Evolutionary conservation across 1,140 invertebrate genomes (phyloP), one percentile per base, ranked within the genome.

Genomic region (Hormaphis cornu): DNA sequence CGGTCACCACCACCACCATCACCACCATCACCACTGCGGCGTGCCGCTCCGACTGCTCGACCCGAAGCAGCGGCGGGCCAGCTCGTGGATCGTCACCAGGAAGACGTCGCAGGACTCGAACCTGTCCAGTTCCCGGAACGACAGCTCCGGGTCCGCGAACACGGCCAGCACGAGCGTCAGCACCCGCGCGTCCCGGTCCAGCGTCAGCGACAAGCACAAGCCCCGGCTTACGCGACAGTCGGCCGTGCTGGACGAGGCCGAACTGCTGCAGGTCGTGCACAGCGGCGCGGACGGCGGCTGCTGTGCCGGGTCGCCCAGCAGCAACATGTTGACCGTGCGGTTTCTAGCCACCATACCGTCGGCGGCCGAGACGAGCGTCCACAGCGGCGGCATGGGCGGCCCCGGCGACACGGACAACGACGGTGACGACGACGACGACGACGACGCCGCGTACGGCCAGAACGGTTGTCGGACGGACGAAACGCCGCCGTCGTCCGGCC

Each of bases 41-140:
- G 86, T 90, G 69, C 89, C 89, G 0, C 78, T 90, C 46, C 81
- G 87, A 71, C 74, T 88, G 28, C 76, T 90, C 14, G 88, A 90
- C 73, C 87, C 89, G 0, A 87, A 89, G 74, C 61, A 66, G 28
- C 80, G 89, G 26, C 80, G 89, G 66, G 84, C 89, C 4, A 89
- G 90, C 0, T 91, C 90, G 0, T 93, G 91, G 91, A 80, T 91
- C 22, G 88, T 93, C 5, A 90, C 90, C 0, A 80, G 91, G 20
- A 94, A 94, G 79, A 89, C 91, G 0, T 92, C 89, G 1, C 91
- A 93, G 76, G 91, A 94, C 75, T 93, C 90, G 1, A 93, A 91
- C 77, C 77, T 93, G 56, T 91, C 89, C 48, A 89, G 87, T 73
- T 90, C 74, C 1, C 81, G 91, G 14, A 93, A 93, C 76, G 91